Evolutionary conservation across 2,888 invertebrate genomes (phyloP).

Genomic region (Orchesella flavescens): DNA sequence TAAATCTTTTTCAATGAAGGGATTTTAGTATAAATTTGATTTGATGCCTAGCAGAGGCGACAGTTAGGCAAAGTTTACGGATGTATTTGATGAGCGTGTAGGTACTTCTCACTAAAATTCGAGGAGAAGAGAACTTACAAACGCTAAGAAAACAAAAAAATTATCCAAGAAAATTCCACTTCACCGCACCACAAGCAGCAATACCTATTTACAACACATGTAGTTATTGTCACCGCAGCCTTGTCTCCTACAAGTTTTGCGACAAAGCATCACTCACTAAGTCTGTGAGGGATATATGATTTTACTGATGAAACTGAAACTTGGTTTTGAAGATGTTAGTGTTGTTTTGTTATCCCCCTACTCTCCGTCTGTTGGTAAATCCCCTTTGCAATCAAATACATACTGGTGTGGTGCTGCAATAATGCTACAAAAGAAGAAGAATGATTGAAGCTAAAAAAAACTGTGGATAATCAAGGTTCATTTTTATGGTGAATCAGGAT

Average conservation of each 20-base stretch:
- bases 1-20: no score
- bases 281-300: neutral
- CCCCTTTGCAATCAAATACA: no score
- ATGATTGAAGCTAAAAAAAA: neutral
- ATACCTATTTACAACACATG: neutral
- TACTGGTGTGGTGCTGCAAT: no score
- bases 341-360: neutral
- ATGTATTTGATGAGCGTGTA: conserved; percentile 34
- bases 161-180: no score
- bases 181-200: neutral
- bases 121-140: neutral
- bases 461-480: conserved; percentile 10
- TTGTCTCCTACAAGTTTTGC: neutral
- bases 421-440: neutral
- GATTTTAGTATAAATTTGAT: no score
- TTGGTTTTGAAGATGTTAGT: neutral
- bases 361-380: no score
- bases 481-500: conserved; percentile 26
- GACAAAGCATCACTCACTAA: no score
- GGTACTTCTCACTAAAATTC: conserved; percentile 4
- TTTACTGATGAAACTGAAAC: neutral
- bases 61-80: neutral
- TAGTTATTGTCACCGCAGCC: conserved; percentile 16
- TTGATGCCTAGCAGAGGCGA: no score
- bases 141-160: neutral